Evolutionary conservation across 2,113 vertebrate species (phyloP).

Genomic region (Nanger granti): DNA sequence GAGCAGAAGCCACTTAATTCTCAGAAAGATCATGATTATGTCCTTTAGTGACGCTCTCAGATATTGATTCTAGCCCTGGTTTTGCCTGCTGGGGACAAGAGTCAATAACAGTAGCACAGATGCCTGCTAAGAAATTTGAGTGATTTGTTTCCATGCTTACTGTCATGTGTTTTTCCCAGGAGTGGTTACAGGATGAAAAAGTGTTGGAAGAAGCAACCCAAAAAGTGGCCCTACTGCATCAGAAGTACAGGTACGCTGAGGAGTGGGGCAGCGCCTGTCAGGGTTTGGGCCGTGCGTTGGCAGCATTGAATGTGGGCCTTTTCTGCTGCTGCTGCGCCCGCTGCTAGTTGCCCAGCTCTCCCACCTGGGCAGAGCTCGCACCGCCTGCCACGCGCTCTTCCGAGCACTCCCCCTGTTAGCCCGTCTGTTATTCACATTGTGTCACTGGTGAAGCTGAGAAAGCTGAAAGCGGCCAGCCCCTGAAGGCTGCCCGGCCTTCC

Average conservation of each 20-base stretch:
- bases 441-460: background rate
- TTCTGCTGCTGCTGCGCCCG: accelerated
- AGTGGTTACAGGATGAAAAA: conserved; percentile 96
- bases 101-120: background rate
- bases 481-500: background rate
- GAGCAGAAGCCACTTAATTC: background rate
- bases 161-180: conserved; percentile 77
- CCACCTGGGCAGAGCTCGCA: accelerated
- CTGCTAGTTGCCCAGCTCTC: accelerated
- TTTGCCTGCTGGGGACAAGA: background rate
- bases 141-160: background rate
- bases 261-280: background rate
- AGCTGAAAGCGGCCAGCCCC: background rate
- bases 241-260: conserved; percentile 87
- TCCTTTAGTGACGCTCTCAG: background rate
- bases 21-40: background rate
- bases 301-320: background rate
- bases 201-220: conserved; percentile 95
- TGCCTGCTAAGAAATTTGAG: background rate
- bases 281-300: accelerated
- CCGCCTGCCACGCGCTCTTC: background rate
- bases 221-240: conserved; percentile 94
- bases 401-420: too few species aligned
- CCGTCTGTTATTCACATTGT: background rate
- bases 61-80: background rate